Percentiles rank a stretch among this genome's conserved stretches.
These are phyloP conservation scores for rat (Rattus norvegicus) DNA, from an alignment of 2,113 vertebrate genomes.

Conservation along the genomic window GRCr8 NC_086027.1:83360001-83360500, in stretches of 20 bases:
- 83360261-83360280: background rate
- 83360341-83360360: slow-evolving; percentile 18
- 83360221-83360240: background rate
- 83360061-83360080: background rate
- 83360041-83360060: background rate
- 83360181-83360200: background rate
- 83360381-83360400: background rate
- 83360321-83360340: background rate
- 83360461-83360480: background rate
- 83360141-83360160: background rate
- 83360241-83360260: background rate
- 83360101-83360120: background rate
- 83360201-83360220: background rate
- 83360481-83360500: background rate
- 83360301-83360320: background rate
- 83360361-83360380: background rate
- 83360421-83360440: accelerated
- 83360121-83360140: background rate
- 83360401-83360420: background rate
- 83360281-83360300: background rate
- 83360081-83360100: background rate
- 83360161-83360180: background rate
- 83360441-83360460: background rate
- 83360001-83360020: background rate
- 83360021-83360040: too few relatives aligned